These are phyloP conservation scores for Lypha dubia DNA, from an alignment of 2,888 invertebrate genomes.

Conservation along the genomic window DNA sequence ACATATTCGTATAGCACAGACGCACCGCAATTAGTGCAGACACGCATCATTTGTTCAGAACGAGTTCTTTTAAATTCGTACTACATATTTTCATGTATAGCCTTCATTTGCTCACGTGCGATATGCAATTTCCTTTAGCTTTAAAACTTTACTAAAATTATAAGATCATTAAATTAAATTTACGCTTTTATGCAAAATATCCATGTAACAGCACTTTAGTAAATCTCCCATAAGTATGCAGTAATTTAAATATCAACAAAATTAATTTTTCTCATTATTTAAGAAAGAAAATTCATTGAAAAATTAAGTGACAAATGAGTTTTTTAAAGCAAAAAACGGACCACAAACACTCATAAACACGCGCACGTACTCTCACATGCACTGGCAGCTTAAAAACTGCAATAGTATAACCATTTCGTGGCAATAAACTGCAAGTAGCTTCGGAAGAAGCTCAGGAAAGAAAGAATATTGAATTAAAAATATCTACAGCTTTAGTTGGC, in stretches of 20 bases:
- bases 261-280: slow-evolving; percentile 22
- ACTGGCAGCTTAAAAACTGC: not conserved
- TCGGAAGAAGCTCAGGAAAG: not conserved
- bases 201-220: not conserved
- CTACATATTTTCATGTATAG: no score
- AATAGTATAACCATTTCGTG: slow-evolving; percentile 2
- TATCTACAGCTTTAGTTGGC: not conserved
- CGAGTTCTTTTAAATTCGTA: no score
- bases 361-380: not conserved
- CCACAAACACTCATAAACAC: not conserved
- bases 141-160: no score
- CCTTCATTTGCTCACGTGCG: no score
- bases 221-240: slow-evolving; percentile 27
- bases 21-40: no score
- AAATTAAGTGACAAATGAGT: slow-evolving; percentile 28
- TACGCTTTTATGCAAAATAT: no score
- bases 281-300: slow-evolving; percentile 3
- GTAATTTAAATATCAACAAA: slow-evolving; percentile 7
- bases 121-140: no score
- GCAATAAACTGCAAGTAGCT: slow-evolving; percentile 2
- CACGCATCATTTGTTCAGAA: no score
- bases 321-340: slow-evolving; percentile 6
- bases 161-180: no score
- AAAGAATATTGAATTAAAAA: slow-evolving; percentile 4
- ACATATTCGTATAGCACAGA: no score